Evolutionary conservation across 2,888 invertebrate species (phyloP).

Genomic region (Lasiommata megera): DNA sequence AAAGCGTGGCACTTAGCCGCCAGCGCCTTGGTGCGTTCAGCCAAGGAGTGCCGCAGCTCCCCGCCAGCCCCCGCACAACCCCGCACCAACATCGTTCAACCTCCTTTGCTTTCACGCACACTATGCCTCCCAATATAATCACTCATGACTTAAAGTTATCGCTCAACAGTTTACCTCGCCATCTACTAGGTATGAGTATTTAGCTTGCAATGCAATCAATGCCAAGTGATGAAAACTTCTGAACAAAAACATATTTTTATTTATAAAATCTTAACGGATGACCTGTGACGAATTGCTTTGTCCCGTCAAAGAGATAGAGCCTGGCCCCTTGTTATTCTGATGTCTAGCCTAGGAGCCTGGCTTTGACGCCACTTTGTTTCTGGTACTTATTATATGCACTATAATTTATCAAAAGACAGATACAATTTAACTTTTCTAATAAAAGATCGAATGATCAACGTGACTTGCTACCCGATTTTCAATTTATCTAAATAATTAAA

Average conservation of each 20-base stretch:
- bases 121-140: slow-evolving; percentile 36
- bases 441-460: no score
- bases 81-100: slow-evolving; percentile 71
- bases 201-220: slow-evolving; percentile 8
- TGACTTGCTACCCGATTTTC: not conserved
- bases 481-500: not conserved
- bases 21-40: slow-evolving; percentile 76
- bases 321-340: no score
- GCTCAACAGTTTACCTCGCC: not conserved
- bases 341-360: no score
- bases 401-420: no score
- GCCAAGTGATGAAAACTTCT: slow-evolving; percentile 18
- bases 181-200: not conserved
- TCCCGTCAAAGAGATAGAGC: not conserved
- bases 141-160: slow-evolving; percentile 13
- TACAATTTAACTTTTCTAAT: not conserved
- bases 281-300: not conserved
- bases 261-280: not conserved
- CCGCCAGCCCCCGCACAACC: slow-evolving; percentile 71
- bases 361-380: no score
- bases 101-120: slow-evolving; percentile 37
- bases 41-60: slow-evolving; percentile 73
- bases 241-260: not conserved
- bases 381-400: no score
- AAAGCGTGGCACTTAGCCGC: slow-evolving; percentile 74